Evolutionary conservation across 2,888 invertebrate species (phyloP), one percentile per base, ranked within the genome.

Genomic region (Latheticus oryzae): DNA sequence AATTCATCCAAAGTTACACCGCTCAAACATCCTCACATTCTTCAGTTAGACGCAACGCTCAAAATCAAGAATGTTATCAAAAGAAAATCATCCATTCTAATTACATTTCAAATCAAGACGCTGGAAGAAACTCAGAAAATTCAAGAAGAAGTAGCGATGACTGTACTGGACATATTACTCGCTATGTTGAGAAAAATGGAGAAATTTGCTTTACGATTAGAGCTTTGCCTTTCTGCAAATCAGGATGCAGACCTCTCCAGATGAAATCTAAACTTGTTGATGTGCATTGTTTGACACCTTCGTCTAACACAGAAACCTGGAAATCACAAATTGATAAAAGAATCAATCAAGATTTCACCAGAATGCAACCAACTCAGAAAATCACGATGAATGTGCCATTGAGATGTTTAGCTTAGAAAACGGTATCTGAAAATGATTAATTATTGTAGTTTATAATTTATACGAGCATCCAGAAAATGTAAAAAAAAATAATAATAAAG

Each of bases 131-230:
- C 7, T 5, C 3, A 15, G 26, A 9, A n/a, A 11, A 26, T 23
- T 8, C 17, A 13, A 13, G 9, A 19, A 13, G 32, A 9, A 16
- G 24, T 15, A 30, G 21, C 68, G 28, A 56, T 4, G 65, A 69
- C 19, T 69, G 75, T 58, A 65, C 70, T 23, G 67, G 60, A 42
- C 64, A 80, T 56, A 82, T 83, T 68, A 81, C 83, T 1, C 83
- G 83, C 64, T 83, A 79, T 66, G 77, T 80, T 32, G 79, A 82
- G 62, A 78, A 72, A 37, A 77, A 79, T 21, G 79, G 78, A 0
- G 76, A 84, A 64, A 65, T 84, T 52, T 89, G 88, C 75, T 87
- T 88, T 73, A 83, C 85, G 1, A 76, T 80, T 3, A 77, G 76
- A 7, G 81, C 82, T 0, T 63, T 86, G 12, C 80, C 83, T 1